Evolutionary conservation across 2,113 vertebrate species (phyloP).

Genomic region (Ammodramus savannarum): DNA sequence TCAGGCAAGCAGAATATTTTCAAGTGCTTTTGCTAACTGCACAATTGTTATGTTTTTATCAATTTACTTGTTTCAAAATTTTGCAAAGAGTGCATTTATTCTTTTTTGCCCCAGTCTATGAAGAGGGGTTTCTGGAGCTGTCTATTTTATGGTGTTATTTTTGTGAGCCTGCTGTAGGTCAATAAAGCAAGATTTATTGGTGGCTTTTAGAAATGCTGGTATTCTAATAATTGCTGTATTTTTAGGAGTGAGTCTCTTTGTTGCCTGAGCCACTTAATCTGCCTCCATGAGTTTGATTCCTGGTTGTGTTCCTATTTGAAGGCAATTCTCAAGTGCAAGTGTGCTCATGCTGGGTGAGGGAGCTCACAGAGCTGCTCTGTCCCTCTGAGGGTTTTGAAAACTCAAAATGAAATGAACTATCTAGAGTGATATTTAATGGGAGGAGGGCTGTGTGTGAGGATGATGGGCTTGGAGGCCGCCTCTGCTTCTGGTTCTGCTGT

Average conservation of each 20-base stretch:
- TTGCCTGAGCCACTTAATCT: not conserved
- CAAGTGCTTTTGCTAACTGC: not conserved
- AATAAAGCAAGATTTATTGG: slow-evolving; percentile 23
- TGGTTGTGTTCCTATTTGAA: not conserved
- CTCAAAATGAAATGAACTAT: not conserved
- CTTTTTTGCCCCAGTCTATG: not conserved
- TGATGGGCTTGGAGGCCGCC: not conserved
- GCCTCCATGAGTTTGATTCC: not conserved
- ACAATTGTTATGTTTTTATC: not conserved
- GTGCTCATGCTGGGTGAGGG: not conserved
- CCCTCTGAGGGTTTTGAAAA: not conserved
- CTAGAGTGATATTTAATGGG: not conserved
- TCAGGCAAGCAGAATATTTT: slow-evolving; percentile 4
- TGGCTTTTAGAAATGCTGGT: not conserved
- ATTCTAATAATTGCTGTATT: slow-evolving; percentile 4
- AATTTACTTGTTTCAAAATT: not conserved
- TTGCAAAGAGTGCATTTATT: not conserved
- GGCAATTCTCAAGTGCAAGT: not conserved
- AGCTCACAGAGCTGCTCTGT: not conserved
- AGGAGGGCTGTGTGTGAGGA: not conserved
- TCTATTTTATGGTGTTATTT: not conserved
- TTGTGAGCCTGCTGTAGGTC: not conserved
- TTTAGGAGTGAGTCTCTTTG: not conserved
- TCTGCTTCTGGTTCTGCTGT: not conserved
- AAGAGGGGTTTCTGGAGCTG: not conserved